These are phyloP conservation scores for Melanotaenia maccullochi DNA, from an alignment of 2,797 vertebrate genomes.

Conservation along the genomic window DNA sequence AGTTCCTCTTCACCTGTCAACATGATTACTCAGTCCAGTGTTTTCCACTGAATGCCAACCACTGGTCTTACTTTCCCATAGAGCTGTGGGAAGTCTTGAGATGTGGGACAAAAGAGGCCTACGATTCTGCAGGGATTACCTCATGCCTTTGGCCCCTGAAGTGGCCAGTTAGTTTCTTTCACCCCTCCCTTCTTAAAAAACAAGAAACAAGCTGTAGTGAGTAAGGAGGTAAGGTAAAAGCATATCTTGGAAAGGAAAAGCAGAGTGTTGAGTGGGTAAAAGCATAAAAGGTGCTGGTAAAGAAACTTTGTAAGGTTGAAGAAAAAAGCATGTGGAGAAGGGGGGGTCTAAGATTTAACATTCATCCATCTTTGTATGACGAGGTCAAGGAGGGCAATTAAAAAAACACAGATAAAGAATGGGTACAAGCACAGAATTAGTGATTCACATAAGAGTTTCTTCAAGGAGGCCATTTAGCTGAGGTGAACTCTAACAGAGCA, in stretches of 20 bases:
- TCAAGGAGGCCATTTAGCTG: constrained; percentile 50
- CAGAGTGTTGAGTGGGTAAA: constrained; percentile 53
- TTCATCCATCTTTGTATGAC: constrained; percentile 72
- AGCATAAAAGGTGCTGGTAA: constrained; percentile 60
- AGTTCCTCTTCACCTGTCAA: constrained; percentile 79
- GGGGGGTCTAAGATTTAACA: constrained; percentile 58
- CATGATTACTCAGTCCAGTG: constrained; percentile 74
- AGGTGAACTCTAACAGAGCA: constrained; percentile 40
- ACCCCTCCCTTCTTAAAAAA: constrained; percentile 51
- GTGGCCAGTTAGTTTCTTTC: constrained; percentile 69
- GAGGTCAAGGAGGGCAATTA: constrained; percentile 77
- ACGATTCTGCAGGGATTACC: constrained; percentile 73
- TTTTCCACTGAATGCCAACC: constrained; percentile 66
- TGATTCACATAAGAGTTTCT: constrained; percentile 61
- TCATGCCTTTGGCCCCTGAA: constrained; percentile 79
- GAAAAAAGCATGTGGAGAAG: neutral
- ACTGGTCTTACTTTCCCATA: constrained; percentile 78
- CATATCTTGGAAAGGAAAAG: constrained; percentile 59
- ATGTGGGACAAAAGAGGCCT: constrained; percentile 71
- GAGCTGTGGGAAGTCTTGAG: constrained; percentile 78
- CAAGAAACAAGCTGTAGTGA: constrained; percentile 57
- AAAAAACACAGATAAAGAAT: constrained; percentile 56
- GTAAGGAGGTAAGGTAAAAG: constrained; percentile 58
- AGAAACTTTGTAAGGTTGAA: constrained; percentile 46
- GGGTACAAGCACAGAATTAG: constrained; percentile 44